Evolutionary conservation across 2,113 vertebrate genomes (phyloP), one percentile per base, ranked within the genome.

Genomic region (Phalacrocorax aristotelis): DNA sequence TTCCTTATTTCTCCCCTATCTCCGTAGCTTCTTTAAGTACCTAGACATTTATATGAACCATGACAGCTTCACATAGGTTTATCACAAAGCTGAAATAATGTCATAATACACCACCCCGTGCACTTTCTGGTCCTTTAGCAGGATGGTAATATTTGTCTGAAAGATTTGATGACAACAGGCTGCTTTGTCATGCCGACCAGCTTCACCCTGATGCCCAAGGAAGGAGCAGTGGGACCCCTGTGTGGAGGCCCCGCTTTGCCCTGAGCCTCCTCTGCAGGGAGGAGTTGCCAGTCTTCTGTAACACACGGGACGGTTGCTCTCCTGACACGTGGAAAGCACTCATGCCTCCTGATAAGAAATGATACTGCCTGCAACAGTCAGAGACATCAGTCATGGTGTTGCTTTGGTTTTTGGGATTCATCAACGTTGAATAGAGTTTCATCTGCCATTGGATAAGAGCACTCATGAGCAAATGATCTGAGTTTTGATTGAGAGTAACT

Each of bases 291-390:
- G 54, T 30, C 52, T 44, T 48, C 71, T 55, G 36, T 32, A 29
- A 57, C 30, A 52, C 1, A 0, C 2, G 1, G 29, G 61, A 32
- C 0, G 0, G n/a, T 32, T 91, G 16, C 54, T 62, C 14, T 52
- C 48, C 68, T 11, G 10, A 26, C 7, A 29, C 0, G 0, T 25
- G 46, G 54, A 40, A 81, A 88, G 32, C 4, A 16, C 16, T 36
- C 1, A 0, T 13, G 34, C 36, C 21, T 68, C 25, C 65, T 29
- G n/a, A 29, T n/a, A 70, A 0, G 2, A 64, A 83, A 72, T 10
- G 10, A 72, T 20, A 34, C 42, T 30, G 36, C 26, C 40, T 0
- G 0, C 40, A 66, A 21, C 34, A 52, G 40, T n/a, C 13, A 51
- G 58, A 57, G 34, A 85, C 51, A 26, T 20, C 1, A 1, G 4